phyloP scores from a whole-genome alignment of 2,797 vertebrate species.

The Mallotus villosus region DNA sequence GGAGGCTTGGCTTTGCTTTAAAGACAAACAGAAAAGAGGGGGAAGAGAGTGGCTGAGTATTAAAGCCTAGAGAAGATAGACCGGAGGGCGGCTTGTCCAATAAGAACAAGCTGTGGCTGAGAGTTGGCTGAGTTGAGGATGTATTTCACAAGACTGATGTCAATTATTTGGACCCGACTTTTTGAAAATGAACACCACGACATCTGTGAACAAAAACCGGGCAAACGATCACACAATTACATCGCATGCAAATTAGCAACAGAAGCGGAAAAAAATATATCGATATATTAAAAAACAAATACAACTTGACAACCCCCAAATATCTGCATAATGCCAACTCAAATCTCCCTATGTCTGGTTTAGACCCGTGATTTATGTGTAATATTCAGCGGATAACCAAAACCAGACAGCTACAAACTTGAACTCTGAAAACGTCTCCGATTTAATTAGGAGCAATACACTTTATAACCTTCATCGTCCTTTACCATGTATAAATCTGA shows the following conservation, averaged over 20 bases:
- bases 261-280: background rate
- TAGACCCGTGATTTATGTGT: slow-evolving; percentile 7
- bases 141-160: background rate
- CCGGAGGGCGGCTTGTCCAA: background rate
- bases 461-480: background rate
- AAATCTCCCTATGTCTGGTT: background rate
- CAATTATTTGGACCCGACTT: slow-evolving; percentile 9
- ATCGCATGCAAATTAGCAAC: slow-evolving; percentile 47
- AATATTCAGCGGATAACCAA: slow-evolving; percentile 12
- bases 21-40: background rate
- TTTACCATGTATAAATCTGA: background rate
- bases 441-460: background rate
- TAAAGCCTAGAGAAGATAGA: background rate
- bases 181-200: slow-evolving; percentile 19
- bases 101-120: slow-evolving; percentile 11
- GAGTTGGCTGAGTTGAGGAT: slow-evolving; percentile 13
- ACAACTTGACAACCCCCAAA: slow-evolving; percentile 31
- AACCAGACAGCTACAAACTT: slow-evolving; percentile 8
- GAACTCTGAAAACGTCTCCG: background rate
- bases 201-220: slow-evolving; percentile 23
- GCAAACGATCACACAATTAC: slow-evolving; percentile 24
- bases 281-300: background rate
- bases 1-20: slow-evolving; percentile 94
- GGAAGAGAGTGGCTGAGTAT: background rate
- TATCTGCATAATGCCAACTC: background rate